Percentiles rank a stretch among this genome's conserved stretches.
Conservation (phyloP, 2,888 invertebrate species). For the Neria commutata region DNA sequence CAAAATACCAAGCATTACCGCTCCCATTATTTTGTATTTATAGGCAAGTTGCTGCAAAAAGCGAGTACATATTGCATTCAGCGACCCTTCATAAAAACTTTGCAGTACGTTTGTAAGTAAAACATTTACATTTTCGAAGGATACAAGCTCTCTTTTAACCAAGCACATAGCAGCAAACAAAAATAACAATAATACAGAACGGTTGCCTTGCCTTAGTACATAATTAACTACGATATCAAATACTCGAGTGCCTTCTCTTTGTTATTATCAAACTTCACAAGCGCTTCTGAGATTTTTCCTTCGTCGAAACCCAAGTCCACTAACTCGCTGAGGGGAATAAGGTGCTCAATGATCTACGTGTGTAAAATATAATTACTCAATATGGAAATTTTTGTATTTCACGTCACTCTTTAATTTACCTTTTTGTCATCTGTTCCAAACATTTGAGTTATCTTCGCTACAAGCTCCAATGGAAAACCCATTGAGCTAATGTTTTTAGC, state of each 20-base stretch:
- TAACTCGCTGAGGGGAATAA: conserved; percentile 77
- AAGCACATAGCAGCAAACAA: too few relatives aligned
- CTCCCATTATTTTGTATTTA: too few relatives aligned
- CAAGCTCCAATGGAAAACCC: conserved; percentile 86
- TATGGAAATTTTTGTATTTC: neutral
- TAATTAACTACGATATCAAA: conserved; percentile 72
- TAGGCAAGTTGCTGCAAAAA: too few relatives aligned
- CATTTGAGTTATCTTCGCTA: conserved; percentile 78
- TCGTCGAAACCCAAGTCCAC: conserved; percentile 85
- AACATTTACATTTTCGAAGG: too few relatives aligned
- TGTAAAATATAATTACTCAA: conserved; percentile 30
- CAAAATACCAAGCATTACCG: too few relatives aligned
- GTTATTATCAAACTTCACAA: conserved; percentile 79
- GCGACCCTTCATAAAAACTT: too few relatives aligned
- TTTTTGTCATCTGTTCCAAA: conserved; percentile 85
- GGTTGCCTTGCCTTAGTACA: too few relatives aligned
- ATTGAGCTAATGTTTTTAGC: conserved; percentile 80
- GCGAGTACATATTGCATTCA: too few relatives aligned
- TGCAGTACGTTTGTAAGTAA: too few relatives aligned
- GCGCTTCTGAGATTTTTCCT: conserved; percentile 73
- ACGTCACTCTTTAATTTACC: conserved; percentile 64
- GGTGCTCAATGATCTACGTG: conserved; percentile 85
- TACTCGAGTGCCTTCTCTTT: conserved; percentile 85
- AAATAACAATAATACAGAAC: too few relatives aligned
- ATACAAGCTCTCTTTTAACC: too few relatives aligned